phyloP scores from a whole-genome alignment of 2,113 vertebrate species.

The Chroicocephalus ridibundus region DNA sequence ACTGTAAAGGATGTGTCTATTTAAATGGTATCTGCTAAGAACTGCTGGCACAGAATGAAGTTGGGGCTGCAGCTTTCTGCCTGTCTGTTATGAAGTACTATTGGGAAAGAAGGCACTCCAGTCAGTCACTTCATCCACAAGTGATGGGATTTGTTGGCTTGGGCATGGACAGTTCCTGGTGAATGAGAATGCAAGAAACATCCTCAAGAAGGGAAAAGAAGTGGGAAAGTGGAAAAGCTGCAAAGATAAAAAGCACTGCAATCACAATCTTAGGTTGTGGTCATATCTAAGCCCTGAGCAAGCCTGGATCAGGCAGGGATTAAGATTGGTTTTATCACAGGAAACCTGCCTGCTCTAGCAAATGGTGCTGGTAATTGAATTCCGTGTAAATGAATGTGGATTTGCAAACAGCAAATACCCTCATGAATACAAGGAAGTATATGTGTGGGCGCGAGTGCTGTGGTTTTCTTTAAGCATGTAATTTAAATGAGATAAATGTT shows the following conservation, averaged over 20 bases:
- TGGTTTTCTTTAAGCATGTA: not conserved
- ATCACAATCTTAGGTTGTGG: not conserved
- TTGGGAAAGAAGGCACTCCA: not conserved
- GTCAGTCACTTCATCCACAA: not conserved
- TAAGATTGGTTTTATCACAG: not conserved
- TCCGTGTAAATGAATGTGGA: not conserved
- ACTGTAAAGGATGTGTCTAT: not conserved
- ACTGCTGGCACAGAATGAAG: not conserved
- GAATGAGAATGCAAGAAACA: not conserved
- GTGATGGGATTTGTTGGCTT: not conserved
- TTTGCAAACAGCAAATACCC: not conserved
- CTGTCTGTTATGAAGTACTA: not conserved
- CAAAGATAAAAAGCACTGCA: not conserved
- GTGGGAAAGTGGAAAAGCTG: not conserved
- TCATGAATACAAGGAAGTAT: not conserved
- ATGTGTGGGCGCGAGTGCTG: not conserved
- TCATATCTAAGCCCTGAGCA: not conserved
- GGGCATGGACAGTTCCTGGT: not conserved
- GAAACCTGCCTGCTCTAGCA: not conserved
- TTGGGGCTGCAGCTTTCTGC: not conserved
- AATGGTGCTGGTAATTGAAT: not conserved
- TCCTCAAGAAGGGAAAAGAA: not conserved
- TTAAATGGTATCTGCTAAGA: not conserved
- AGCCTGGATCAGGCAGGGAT: not conserved
- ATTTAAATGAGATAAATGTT: not conserved